Evolutionary conservation across 2,797 vertebrate species (phyloP).

Genomic region (Lutjanus campechanus): DNA sequence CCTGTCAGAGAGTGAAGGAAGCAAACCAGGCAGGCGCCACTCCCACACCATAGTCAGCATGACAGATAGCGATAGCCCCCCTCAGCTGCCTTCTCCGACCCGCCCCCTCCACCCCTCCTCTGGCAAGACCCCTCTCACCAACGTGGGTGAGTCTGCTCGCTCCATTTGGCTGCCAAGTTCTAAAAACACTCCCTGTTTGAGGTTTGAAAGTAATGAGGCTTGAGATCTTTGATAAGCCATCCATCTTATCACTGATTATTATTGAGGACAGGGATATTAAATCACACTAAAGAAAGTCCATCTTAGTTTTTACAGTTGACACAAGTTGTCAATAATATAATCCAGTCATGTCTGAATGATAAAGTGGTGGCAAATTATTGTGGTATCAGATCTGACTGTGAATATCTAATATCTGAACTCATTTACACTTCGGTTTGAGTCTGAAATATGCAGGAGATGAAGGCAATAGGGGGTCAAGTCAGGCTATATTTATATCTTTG

Average conservation of each 20-base stretch:
- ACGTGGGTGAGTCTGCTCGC: constrained; percentile 90
- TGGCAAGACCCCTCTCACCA: constrained; percentile 90
- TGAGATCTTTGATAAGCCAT: constrained; percentile 27
- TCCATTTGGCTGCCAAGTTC: constrained; percentile 48
- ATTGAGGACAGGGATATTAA: not conserved
- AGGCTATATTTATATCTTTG: constrained; percentile 69
- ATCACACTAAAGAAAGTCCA: constrained; percentile 21
- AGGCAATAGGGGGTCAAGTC: constrained; percentile 48
- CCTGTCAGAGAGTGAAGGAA: constrained; percentile 86
- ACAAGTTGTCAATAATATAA: constrained; percentile 17
- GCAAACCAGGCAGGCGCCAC: constrained; percentile 92
- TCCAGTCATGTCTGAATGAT: constrained; percentile 5
- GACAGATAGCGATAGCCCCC: constrained; percentile 89
- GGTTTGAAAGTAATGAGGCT: constrained; percentile 41
- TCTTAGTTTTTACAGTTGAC: constrained; percentile 5
- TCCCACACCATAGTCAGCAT: constrained; percentile 91
- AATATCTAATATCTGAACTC: constrained; percentile 2
- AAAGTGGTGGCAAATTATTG: constrained; percentile 23
- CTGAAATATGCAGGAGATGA: constrained; percentile 54
- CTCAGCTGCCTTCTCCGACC: constrained; percentile 93
- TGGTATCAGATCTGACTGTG: constrained; percentile 21
- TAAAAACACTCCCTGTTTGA: constrained; percentile 47
- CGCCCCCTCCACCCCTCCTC: constrained; percentile 85
- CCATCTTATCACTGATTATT: constrained; percentile 18
- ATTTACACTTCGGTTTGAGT: constrained; percentile 25